Evolutionary conservation across 2,797 vertebrate species (phyloP), one percentile per base, ranked within the genome.

Genomic region (Euphonia xanthogaster): DNA sequence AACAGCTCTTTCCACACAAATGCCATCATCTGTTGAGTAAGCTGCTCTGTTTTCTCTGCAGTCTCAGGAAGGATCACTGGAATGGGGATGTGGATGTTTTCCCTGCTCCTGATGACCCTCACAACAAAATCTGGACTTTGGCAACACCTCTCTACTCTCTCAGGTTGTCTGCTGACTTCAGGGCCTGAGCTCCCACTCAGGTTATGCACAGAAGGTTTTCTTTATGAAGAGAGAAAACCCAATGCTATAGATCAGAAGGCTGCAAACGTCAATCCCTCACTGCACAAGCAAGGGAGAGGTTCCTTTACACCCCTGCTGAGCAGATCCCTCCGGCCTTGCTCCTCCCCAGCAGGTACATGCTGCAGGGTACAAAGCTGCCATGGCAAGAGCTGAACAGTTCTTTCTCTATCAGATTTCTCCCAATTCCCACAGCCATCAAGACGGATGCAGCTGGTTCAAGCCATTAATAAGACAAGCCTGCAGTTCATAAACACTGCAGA

Each of bases 1-100:
- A n/a, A 80, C 25, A 94, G 72, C 30, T 93, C 75, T 76, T 76
- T 92, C 74, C 66, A 86, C 67, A 73, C n/a, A 93, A 93, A 94
- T 88, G 74, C 72, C 89, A 91, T 82, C 81, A 85, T 67, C 72
- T 91, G 81, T 94, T 85, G 71, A 93, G 44, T 79, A 94, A 94
- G 82, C 87, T 82, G 72, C 85, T 81, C 75, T 76, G 86, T 81
- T 54, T 82, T 79, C 88, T 54, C 76, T 81, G 70, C 80, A 93
- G 85, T 57, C 82, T 90, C 63, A 19, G 33, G 47, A 93, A 94
- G 51, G 86, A 70, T 60, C 71, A 61, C 8, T 78, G 67, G 31
- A 81, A 81, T 1, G 14, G 53, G 20, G 33, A 86, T 70, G 28
- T 53, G 60, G 60, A 66, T 72, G 70, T 75, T 86, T 68, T 90